Percentiles rank a stretch among this genome's conserved stretches.
Evolutionary conservation across 23 tunicate species (phyloP).

Genomic region (Aplidium turbinatum): DNA sequence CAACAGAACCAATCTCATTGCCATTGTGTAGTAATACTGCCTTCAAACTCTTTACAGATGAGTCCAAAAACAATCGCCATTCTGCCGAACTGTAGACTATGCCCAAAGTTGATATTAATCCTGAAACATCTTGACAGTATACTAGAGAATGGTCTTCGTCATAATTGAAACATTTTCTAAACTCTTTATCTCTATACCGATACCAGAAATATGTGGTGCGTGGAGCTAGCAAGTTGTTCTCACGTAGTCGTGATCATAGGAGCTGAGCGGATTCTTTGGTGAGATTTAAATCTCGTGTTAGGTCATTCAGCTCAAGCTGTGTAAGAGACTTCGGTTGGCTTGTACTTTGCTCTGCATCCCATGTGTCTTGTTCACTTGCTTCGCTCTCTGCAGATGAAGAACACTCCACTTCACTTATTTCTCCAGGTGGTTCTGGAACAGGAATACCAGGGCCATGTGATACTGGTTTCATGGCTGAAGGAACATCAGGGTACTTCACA

Average conservation of each 20-base stretch:
- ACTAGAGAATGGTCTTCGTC: slow-evolving; percentile 29
- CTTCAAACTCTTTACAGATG: slow-evolving; percentile 20
- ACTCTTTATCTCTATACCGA: slow-evolving; percentile 24
- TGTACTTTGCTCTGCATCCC: slow-evolving; percentile 21
- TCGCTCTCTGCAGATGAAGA: slow-evolving; percentile 43
- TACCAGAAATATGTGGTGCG: slow-evolving; percentile 29
- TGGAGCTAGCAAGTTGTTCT: slow-evolving; percentile 26
- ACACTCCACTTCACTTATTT: slow-evolving; percentile 16
- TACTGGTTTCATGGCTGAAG: slow-evolving; percentile 24
- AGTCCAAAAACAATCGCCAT: slow-evolving; percentile 40
- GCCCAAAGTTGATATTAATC: slow-evolving; percentile 23
- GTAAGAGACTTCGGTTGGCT: slow-evolving; percentile 10
- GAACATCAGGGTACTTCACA: slow-evolving; percentile 35
- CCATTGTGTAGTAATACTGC: slow-evolving; percentile 28
- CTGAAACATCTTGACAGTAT: slow-evolving; percentile 31
- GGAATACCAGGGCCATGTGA: slow-evolving; percentile 22
- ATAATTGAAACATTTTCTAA: slow-evolving; percentile 19
- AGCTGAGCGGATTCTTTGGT: slow-evolving; percentile 38
- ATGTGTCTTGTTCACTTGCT: slow-evolving; percentile 31
- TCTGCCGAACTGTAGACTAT: slow-evolving; percentile 18
- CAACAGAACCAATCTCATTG: slow-evolving; percentile 24
- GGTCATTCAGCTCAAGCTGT: slow-evolving; percentile 15
- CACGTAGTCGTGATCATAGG: slow-evolving; percentile 29
- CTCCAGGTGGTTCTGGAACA: slow-evolving; percentile 21
- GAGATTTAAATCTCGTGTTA: slow-evolving; percentile 35